These are phyloP conservation scores for Coelopa pilipes DNA, from an alignment of 2,888 invertebrate genomes.

Conservation along the genomic window DNA sequence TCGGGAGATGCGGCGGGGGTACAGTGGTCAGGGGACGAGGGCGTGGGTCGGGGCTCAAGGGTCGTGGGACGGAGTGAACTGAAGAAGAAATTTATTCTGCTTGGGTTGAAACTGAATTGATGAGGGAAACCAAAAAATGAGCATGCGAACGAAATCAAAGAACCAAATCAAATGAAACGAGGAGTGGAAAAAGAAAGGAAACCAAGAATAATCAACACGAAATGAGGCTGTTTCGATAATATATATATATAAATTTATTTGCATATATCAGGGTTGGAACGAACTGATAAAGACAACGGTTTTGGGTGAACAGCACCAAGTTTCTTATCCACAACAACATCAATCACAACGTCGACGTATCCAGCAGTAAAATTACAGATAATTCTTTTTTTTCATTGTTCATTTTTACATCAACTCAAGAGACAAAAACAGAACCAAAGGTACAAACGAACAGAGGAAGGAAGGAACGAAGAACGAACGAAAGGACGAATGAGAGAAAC, in stretches of 20 bases:
- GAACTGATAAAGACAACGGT: constrained; percentile 4
- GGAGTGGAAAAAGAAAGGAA: background rate
- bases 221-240: background rate
- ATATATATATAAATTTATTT: background rate
- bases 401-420: background rate
- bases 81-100: background rate
- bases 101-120: constrained; percentile 2
- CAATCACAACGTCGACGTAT: constrained; percentile 18
- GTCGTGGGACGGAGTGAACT: background rate
- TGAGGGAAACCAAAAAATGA: background rate
- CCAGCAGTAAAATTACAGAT: constrained; percentile 11
- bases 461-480: background rate
- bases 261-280: background rate
- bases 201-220: background rate
- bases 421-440: constrained; percentile 25
- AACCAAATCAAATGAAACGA: background rate
- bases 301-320: background rate
- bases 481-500: constrained; percentile 5
- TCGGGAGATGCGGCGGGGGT: background rate
- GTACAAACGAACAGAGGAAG: constrained; percentile 14
- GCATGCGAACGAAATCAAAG: background rate
- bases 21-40: background rate
- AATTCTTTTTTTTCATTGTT: background rate
- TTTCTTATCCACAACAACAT: constrained; percentile 7
- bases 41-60: background rate